phyloP scores from a whole-genome alignment of 2,888 invertebrate genomes.

The Malthinus seriepunctatus region DNA sequence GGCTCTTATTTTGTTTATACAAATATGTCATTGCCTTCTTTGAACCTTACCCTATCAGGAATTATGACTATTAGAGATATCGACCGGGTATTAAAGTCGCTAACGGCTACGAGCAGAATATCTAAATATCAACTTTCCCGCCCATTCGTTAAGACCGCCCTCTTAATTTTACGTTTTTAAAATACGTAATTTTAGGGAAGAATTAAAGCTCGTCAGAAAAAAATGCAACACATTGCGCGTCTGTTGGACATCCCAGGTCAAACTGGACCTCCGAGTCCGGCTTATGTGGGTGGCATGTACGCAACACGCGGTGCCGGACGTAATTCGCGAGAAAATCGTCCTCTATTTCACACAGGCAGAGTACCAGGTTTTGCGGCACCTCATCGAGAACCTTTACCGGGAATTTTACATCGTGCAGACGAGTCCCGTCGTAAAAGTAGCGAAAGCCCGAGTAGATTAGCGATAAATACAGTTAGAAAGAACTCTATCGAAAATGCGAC shows the following conservation, averaged over 20 bases:
- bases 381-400: conserved; percentile 51
- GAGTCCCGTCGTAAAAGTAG: conserved; percentile 38
- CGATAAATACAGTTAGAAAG: conserved; percentile 31
- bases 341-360: conserved; percentile 48
- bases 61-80: too few species aligned
- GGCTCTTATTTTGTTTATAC: too few species aligned
- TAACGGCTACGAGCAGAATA: too few species aligned
- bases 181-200: conserved; percentile 66
- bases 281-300: conserved; percentile 50
- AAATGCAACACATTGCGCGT: conserved; percentile 94
- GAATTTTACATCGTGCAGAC: conserved; percentile 50
- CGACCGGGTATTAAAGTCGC: too few species aligned
- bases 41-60: too few species aligned
- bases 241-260: conserved; percentile 82
- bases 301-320: conserved; percentile 45
- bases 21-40: too few species aligned
- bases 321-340: conserved; percentile 47
- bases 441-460: conserved; percentile 44
- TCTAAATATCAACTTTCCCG: too few species aligned
- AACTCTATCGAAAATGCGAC: conserved; percentile 35
- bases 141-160: too few species aligned
- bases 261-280: conserved; percentile 55
- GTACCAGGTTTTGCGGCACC: conserved; percentile 56
- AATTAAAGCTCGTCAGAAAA: conserved; percentile 92
- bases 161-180: too few species aligned